A percentile compares a stretch with the other conserved stretches of the same genome.
phyloP scores from a whole-genome alignment of 2,888 invertebrate genomes.

The Heliothis peltigera region DNA sequence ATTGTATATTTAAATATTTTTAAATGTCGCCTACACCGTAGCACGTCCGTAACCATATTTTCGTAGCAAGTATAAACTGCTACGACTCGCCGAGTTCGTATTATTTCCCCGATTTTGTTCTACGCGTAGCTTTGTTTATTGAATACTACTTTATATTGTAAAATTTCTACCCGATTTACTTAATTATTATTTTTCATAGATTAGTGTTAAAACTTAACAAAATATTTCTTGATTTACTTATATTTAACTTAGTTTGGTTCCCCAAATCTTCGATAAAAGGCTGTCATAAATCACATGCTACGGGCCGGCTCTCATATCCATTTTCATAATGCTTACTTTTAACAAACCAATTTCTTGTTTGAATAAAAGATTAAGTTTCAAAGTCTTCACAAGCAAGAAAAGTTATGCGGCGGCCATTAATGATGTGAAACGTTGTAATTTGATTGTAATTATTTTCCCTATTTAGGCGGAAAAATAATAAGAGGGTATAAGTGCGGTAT shows the following conservation, averaged over 20 bases:
- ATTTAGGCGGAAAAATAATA: constrained; percentile 49
- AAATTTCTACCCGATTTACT: no score
- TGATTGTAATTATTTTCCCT: constrained; percentile 43
- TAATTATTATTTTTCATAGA: no score
- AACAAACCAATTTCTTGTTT: neutral
- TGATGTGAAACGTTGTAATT: constrained; percentile 25
- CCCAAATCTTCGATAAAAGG: neutral
- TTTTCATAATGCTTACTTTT: neutral
- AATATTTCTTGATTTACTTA: no score
- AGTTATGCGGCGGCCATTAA: constrained; percentile 6
- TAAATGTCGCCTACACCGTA: constrained; percentile 25
- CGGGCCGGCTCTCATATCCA: neutral
- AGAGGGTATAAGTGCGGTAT: constrained; percentile 54
- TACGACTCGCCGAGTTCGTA: constrained; percentile 16
- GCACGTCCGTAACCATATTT: constrained; percentile 36
- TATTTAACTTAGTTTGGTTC: no score
- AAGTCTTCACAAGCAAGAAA: neutral
- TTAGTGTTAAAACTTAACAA: no score
- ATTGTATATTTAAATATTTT: constrained; percentile 45
- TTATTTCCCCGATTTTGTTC: constrained; percentile 25
- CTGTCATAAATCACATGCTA: neutral
- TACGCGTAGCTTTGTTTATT: neutral
- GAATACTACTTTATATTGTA: neutral
- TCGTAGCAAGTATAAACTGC: constrained; percentile 41
- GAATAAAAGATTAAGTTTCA: neutral